Conservation (phyloP, 2,888 invertebrate genomes). For the Chironomus riparius region DNA sequence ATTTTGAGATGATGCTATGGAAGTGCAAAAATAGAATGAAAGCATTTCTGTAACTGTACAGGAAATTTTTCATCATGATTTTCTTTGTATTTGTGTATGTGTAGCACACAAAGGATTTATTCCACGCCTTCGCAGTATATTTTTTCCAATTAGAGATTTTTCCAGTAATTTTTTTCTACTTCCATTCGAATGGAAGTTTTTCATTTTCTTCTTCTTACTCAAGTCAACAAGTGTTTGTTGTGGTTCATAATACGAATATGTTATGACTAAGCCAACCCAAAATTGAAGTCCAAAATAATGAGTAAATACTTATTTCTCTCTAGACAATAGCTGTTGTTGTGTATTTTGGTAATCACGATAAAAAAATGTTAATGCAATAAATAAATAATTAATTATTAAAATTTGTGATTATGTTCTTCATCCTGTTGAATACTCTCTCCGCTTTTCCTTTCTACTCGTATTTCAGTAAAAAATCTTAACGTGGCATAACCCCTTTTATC, state of each 20-base stretch:
- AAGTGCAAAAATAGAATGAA: not conserved
- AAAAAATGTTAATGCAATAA: not conserved
- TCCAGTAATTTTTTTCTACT: not conserved
- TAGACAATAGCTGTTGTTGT: not conserved
- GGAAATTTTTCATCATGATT: not conserved
- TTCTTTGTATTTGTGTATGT: not conserved
- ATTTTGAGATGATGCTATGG: not conserved
- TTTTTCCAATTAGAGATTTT: not conserved
- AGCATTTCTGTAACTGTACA: not conserved
- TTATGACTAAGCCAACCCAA: not conserved
- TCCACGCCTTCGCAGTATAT: not conserved
- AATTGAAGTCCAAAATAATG: not conserved
- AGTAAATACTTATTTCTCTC: too few relatives aligned
- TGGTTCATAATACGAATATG: not conserved
- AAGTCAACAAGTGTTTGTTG: constrained; percentile 1
- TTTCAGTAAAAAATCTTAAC: constrained; percentile 7
- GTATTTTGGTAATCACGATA: not conserved
- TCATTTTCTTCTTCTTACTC: not conserved
- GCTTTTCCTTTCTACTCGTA: too few relatives aligned
- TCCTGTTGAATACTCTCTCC: too few relatives aligned
- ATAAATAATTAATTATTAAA: not conserved
- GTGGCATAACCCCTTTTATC: constrained; percentile 18
- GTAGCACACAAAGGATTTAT: not conserved
- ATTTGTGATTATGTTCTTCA: not conserved
- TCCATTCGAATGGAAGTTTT: not conserved